Conservation (phyloP, 2,888 invertebrate species). For the Caenorhabditis drosophilae region DNA sequence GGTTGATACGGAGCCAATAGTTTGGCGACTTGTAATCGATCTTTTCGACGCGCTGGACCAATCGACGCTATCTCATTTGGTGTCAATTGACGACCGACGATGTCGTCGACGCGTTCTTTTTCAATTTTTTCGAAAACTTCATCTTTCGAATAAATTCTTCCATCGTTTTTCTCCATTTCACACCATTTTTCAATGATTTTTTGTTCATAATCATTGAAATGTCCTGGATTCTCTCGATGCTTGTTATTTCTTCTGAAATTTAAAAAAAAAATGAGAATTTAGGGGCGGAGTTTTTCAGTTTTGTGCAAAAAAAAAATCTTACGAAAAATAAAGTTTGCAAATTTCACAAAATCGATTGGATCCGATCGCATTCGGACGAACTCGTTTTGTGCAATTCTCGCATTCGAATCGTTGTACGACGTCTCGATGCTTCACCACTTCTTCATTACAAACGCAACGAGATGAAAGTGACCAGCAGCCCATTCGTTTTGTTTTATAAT, state of each 20-base stretch:
- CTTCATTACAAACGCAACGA: background rate
- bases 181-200: conserved; percentile 2
- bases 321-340: conserved; percentile 7
- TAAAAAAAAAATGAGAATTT: background rate
- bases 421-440: background rate
- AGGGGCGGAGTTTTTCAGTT: background rate
- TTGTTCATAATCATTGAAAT: conserved; percentile 1
- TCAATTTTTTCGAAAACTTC: background rate
- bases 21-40: background rate
- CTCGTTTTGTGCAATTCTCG: conserved; percentile 7
- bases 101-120: background rate
- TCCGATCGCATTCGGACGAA: background rate
- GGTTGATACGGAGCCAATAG: background rate
- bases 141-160: background rate
- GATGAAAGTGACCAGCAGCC: background rate
- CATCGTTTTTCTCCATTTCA: background rate
- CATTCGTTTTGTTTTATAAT: background rate
- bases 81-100: background rate
- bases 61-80: background rate
- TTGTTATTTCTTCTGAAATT: conserved; percentile 1
- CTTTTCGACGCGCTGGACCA: background rate
- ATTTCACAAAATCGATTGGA: background rate
- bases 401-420: conserved; percentile 7
- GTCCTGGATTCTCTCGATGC: background rate
- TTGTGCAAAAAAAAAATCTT: background rate